Conservation (phyloP, 2,113 vertebrate species). For the Vidua chalybeata region DNA sequence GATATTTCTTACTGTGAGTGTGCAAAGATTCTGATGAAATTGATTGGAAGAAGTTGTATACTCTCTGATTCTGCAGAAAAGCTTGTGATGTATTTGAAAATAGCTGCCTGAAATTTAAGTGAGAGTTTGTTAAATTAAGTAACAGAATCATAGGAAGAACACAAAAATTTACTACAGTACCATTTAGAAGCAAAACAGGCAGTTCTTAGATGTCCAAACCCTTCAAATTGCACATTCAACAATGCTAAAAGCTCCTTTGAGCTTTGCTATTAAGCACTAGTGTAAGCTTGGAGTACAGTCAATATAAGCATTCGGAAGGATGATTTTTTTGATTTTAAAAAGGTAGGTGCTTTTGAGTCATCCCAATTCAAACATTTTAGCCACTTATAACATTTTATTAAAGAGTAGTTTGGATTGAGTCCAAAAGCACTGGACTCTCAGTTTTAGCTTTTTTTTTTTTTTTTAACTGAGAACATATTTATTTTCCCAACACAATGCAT, state of each 20-base stretch:
- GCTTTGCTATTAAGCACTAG: neutral
- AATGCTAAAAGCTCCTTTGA: neutral
- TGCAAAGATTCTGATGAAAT: conserved; percentile 78
- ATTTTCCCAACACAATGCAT: neutral
- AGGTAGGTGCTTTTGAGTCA: neutral
- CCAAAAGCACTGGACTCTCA: neutral
- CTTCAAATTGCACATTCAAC: neutral
- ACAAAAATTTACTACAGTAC: neutral
- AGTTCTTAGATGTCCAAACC: neutral
- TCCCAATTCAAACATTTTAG: neutral
- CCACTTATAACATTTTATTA: neutral
- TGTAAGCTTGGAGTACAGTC: neutral
- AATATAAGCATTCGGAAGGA: neutral
- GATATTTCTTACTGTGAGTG: conserved; percentile 81
- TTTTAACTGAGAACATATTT: neutral
- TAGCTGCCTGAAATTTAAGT: conserved; percentile 79
- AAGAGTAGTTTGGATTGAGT: neutral
- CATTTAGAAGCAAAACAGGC: neutral
- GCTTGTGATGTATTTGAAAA: conserved; percentile 87
- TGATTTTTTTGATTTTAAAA: neutral
- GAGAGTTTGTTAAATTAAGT: conserved; percentile 9
- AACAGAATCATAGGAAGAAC: neutral
- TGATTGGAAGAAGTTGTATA: conserved; percentile 88
- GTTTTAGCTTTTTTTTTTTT: neutral
- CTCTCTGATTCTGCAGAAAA: conserved; percentile 86